Conservation (phyloP, 2,113 vertebrate genomes). For the Notothenia rossii region DNA sequence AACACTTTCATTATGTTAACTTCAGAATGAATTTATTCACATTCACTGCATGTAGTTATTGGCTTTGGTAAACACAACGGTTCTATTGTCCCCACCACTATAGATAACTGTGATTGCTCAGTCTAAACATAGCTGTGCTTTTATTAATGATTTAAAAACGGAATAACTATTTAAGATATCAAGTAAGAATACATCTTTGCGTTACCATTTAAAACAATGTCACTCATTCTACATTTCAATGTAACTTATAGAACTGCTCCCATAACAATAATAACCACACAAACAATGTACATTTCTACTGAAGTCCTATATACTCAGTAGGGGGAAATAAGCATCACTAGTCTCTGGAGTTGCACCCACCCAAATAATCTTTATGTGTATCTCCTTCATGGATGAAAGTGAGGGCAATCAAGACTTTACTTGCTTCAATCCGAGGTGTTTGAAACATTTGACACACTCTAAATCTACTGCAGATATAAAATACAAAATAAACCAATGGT, state of each 20-base stretch:
- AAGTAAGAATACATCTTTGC: neutral
- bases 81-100: constrained; percentile 35
- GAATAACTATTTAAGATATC: neutral
- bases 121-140: neutral
- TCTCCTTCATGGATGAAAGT: neutral
- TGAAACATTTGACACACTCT: neutral
- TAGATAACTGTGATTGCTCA: constrained; percentile 22
- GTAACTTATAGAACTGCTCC: neutral
- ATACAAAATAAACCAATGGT: neutral
- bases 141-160: constrained; percentile 1
- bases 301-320: neutral
- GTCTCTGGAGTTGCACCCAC: neutral
- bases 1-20: constrained; percentile 82
- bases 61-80: constrained; percentile 73
- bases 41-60: constrained; percentile 70
- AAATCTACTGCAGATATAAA: neutral
- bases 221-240: neutral
- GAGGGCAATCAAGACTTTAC: neutral
- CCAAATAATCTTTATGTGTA: neutral
- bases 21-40: constrained; percentile 84
- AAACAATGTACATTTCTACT: too few relatives aligned
- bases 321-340: neutral
- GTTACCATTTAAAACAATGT: neutral
- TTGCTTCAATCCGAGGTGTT: neutral
- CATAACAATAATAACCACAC: neutral